Evolutionary conservation across 1,140 invertebrate genomes (phyloP).

Genomic region (Drosophila carrolli): DNA sequence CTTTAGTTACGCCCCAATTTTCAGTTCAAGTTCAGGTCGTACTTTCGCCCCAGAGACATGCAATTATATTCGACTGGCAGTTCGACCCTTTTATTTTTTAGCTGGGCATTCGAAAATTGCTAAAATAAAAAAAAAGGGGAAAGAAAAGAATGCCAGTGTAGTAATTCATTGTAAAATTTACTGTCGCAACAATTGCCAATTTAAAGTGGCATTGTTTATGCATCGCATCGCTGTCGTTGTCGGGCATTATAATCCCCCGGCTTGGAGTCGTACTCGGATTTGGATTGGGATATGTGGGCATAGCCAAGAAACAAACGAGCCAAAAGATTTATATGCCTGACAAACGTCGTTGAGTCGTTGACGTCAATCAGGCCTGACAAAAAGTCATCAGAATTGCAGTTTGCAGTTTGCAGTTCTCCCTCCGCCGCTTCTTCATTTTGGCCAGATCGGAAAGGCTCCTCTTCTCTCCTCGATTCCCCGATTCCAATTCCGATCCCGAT

Average conservation of each 20-base stretch:
- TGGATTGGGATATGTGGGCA: conserved; percentile 25
- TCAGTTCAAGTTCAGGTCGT: conserved; percentile 58
- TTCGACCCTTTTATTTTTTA: conserved; percentile 30
- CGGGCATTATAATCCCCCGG: conserved; percentile 63
- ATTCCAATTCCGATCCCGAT: conserved; percentile 3
- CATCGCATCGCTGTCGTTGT: conserved; percentile 46
- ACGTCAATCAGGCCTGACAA: conserved; percentile 80
- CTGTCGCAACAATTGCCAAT: conserved; percentile 76
- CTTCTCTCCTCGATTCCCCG: conserved; percentile 5
- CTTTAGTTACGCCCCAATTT: conserved; percentile 68
- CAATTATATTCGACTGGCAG: conserved; percentile 38
- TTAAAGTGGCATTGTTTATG: conserved; percentile 82
- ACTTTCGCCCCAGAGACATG: conserved; percentile 56
- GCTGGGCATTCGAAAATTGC: conserved; percentile 9
- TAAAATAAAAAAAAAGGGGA: conserved; percentile 24
- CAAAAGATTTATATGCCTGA: conserved; percentile 76
- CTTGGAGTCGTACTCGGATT: conserved; percentile 20
- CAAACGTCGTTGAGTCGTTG: conserved; percentile 69
- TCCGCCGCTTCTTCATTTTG: conserved; percentile 28
- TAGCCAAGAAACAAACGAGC: conserved; percentile 66
- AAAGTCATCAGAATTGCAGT: conserved; percentile 78
- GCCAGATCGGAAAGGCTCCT: conserved; percentile 26
- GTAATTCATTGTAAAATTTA: conserved; percentile 79
- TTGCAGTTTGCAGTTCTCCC: conserved; percentile 21
- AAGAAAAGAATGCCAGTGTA: conserved; percentile 42